These are phyloP conservation scores for Lycophotia porphyrea DNA, from an alignment of 2,888 invertebrate genomes.

Conservation along the genomic window DNA sequence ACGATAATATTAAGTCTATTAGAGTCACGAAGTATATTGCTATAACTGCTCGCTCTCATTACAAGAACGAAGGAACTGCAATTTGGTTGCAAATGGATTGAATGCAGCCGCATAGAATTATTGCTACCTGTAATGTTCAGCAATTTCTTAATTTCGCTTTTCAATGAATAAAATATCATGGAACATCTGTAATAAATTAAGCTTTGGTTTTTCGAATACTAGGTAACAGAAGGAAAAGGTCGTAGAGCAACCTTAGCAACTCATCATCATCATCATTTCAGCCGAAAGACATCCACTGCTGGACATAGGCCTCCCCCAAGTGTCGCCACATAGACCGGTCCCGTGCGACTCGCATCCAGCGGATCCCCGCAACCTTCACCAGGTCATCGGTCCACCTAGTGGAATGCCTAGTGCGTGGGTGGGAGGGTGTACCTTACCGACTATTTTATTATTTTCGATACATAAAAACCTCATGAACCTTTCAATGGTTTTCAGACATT, in stretches of 20 bases:
- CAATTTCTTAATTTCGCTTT: slow-evolving; percentile 81
- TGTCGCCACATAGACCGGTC: too few species aligned
- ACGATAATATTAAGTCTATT: slow-evolving; percentile 79
- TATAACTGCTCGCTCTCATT: slow-evolving; percentile 79
- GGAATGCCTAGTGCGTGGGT: too few species aligned
- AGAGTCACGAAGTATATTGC: slow-evolving; percentile 81
- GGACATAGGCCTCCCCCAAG: too few species aligned
- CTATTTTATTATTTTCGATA: neutral
- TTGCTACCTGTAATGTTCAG: slow-evolving; percentile 68
- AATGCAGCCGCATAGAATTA: slow-evolving; percentile 70
- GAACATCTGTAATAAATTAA: slow-evolving; percentile 29
- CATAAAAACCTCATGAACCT: neutral
- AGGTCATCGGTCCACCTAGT: too few species aligned
- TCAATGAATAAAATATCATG: slow-evolving; percentile 66
- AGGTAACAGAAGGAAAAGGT: neutral
- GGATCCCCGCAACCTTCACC: too few species aligned
- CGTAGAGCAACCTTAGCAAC: neutral
- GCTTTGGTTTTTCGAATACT: slow-evolving; percentile 10
- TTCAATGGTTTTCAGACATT: neutral
- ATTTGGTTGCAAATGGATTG: slow-evolving; percentile 83
- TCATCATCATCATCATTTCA: too few species aligned
- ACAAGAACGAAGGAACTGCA: slow-evolving; percentile 82
- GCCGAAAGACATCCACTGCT: too few species aligned
- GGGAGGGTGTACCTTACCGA: too few species aligned
- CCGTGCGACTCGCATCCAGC: too few species aligned